Percentiles rank a stretch among this genome's conserved stretches.
Evolutionary conservation across 2,113 vertebrate genomes (phyloP).

Genomic region (Gavialis gangeticus): DNA sequence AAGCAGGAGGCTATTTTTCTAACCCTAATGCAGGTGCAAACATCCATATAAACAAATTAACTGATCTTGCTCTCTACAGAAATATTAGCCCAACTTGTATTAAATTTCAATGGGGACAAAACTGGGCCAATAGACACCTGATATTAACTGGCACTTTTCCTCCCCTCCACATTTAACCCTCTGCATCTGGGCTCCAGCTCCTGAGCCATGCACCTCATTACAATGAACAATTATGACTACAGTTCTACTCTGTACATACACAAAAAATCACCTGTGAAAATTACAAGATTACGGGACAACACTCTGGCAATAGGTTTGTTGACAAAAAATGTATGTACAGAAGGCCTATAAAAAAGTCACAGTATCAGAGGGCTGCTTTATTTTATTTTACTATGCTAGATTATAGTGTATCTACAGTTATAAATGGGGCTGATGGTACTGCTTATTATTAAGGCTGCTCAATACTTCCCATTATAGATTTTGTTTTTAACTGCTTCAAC

Average conservation of each 20-base stretch:
- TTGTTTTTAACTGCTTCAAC: not conserved
- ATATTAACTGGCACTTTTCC: too few species aligned
- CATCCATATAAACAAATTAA: too few species aligned
- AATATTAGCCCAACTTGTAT: too few species aligned
- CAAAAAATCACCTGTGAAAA: not conserved
- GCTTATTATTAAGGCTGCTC: not conserved
- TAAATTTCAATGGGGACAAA: too few species aligned
- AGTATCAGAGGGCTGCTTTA: not conserved
- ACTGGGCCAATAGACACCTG: too few species aligned
- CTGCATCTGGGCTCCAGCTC: too few species aligned
- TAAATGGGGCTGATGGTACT: rapidly evolving
- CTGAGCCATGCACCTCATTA: not conserved
- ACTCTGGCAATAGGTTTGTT: not conserved
- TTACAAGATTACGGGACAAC: not conserved
- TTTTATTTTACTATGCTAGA: not conserved
- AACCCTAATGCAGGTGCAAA: too few species aligned
- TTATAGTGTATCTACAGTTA: not conserved
- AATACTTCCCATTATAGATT: not conserved
- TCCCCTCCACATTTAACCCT: too few species aligned
- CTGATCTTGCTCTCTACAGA: too few species aligned
- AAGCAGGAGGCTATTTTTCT: too few species aligned
- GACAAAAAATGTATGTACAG: not conserved
- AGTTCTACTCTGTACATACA: not conserved
- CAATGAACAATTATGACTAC: not conserved
- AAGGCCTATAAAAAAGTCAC: not conserved